Base-by-base conservation (phyloP, 2,797 vertebrate species). In the Sebastes iracundus region DNA sequence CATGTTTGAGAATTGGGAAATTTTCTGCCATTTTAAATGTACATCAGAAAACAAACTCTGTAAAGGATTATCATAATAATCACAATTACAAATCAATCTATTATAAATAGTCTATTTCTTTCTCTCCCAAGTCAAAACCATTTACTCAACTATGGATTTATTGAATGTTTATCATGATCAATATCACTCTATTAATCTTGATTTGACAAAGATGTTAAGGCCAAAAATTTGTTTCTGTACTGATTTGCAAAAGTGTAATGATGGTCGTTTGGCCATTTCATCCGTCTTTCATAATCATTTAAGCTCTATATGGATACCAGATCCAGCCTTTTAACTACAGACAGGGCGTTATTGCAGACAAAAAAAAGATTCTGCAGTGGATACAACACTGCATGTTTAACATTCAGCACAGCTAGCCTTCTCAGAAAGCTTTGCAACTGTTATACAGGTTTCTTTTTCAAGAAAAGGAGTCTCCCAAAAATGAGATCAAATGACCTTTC, bases 361-460 rank as follows among this genome's bases (percentile, higher is more conserved):
- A 72, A 86, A 27, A 75, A 86, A 73, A 89, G 83, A 87, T 81
- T 87, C 88, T 87, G 91, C 88, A 91, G 93, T 85, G 88, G 83
- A 90, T 81, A 89, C 83, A 87, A 89, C 88, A 88, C 88, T 79
- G 86, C 85, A 79, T 80, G 79, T 90, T 90, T 90, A 92, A 94
- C 93, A 94, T 92, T 92, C 92, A 94, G 89, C 89, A 85, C 86
- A 89, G 86, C 77, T 16, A 91, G 91, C 90, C 90, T 93, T 93
- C 91, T 90, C 94, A 92, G 91, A 95, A 93, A 94, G 92, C 92
- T 91, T 90, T 79, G 81, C 87, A 90, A 93, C 90, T 88, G 84
- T 91, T 91, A 72, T 82, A 91, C 88, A 94, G 81, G 80, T 90
- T 93, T 92, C 79, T 82, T 84, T 88, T 88, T 78, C 75, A 90